Evolutionary conservation across 2,797 vertebrate genomes (phyloP), one percentile per base, ranked within the genome.

Genomic region (Hyperoplus lanceolatus): DNA sequence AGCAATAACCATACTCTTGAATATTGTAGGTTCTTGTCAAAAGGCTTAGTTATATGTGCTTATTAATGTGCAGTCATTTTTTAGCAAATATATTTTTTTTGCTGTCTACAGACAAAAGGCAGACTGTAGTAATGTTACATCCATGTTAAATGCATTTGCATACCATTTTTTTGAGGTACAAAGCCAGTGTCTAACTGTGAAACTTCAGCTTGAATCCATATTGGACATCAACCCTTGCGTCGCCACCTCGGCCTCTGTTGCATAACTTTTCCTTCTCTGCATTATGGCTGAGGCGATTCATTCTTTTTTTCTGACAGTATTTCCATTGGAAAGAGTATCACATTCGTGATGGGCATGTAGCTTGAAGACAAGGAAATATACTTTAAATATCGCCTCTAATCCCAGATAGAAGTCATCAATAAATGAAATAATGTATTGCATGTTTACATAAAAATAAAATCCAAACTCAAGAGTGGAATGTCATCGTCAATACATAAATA

Each of bases 401-500:
- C 76, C 90, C 82, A 89, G 65, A 85, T 77, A 89, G 86, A 89
- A 85, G 82, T 86, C 41, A 85, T 86, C 60, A 72, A 72, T 80
- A 87, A 83, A 88, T 79, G 81, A 84, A 84, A 84, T 63, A 86
- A 81, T 81, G 72, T 48, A 83, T 50, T 91, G 73, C 79, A 80
- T 80, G 69, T 60, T 79, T 73, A 71, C 66, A 81, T 79, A 55
- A 86, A 83, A 82, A 84, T 53, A 76, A 75, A 82, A 73, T 87
- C 80, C 78, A 88, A 90, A 90, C 73, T 71, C 79, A 78, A 86
- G 73, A 83, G 77, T 84, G 86, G 83, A 93, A 90, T 82, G 90
- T 89, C 63, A 64, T 78, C 62, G 82, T 92, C 85, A 88, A 77
- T 89, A 94, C 93, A 95, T 95, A 96, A 96, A 95, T 96, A 96